phyloP scores from a whole-genome alignment of 2,888 invertebrate genomes.

The Brachyopa scutellaris region DNA sequence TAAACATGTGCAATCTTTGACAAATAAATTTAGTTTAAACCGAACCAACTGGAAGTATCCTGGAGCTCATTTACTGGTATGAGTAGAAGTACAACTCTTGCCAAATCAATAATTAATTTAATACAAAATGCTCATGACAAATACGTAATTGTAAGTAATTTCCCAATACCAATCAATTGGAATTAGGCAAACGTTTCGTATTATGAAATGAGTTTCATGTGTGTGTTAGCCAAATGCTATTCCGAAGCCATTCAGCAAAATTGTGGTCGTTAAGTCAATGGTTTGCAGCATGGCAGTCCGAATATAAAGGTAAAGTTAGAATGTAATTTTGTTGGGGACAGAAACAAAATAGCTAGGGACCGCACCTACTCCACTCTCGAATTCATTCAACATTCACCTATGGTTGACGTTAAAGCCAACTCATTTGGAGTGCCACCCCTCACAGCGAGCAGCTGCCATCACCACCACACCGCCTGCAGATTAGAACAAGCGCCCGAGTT shows the following conservation, averaged over 20 bases:
- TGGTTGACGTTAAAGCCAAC: constrained; percentile 53
- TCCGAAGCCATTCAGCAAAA: constrained; percentile 54
- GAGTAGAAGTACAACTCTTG: constrained; percentile 11
- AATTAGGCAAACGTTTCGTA: constrained; percentile 52
- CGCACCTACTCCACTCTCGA: neutral
- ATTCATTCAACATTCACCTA: constrained; percentile 42
- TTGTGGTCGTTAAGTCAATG: constrained; percentile 68
- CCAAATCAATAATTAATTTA: constrained; percentile 61
- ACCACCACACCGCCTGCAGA: constrained; percentile 50
- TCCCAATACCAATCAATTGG: constrained; percentile 65
- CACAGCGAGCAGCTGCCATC: too few species aligned
- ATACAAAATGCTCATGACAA: constrained; percentile 51
- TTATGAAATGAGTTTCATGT: constrained; percentile 28
- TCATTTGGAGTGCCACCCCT: constrained; percentile 41
- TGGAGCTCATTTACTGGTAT: constrained; percentile 36
- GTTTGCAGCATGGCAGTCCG: constrained; percentile 50
- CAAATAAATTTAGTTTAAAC: constrained; percentile 37
- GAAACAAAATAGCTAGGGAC: constrained; percentile 60
- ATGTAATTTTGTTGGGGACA: constrained; percentile 66
- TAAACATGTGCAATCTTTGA: constrained; percentile 4
- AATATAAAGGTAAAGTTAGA: constrained; percentile 60
- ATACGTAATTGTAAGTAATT: constrained; percentile 64
- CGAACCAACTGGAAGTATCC: neutral
- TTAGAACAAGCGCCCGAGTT: constrained; percentile 62
- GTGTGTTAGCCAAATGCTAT: constrained; percentile 42